These are phyloP conservation scores for Unio pictorum DNA, from an alignment of 2,888 invertebrate species.

Conservation along the genomic window DNA sequence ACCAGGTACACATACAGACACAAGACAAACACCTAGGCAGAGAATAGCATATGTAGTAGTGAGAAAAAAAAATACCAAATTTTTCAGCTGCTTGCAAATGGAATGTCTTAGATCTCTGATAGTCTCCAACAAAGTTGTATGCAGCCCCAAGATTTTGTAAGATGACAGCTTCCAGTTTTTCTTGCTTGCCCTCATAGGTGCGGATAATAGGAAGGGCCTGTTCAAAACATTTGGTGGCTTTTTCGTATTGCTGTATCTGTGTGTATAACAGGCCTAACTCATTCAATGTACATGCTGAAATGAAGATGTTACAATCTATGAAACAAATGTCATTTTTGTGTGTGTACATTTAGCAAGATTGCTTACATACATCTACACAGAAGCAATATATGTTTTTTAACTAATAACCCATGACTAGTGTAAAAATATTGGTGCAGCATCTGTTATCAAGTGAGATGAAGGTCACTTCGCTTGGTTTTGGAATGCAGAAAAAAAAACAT, in stretches of 20 bases:
- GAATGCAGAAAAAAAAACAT: too few relatives aligned
- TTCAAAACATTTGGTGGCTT: conserved; percentile 58
- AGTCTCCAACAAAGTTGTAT: conserved; percentile 58
- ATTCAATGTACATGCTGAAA: conserved; percentile 59
- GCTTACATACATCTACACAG: neutral
- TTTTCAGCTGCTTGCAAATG: conserved; percentile 52
- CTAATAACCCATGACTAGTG: neutral
- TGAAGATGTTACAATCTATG: neutral
- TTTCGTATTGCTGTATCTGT: conserved; percentile 50
- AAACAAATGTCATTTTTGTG: neutral
- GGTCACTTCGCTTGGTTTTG: too few relatives aligned
- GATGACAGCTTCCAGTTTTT: conserved; percentile 52
- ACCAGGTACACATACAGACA: too few relatives aligned
- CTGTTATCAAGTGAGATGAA: too few relatives aligned
- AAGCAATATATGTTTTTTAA: neutral
- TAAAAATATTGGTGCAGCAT: too few relatives aligned
- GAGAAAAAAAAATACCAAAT: conserved; percentile 33
- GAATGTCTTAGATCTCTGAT: conserved; percentile 48
- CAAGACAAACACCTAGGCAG: too few relatives aligned
- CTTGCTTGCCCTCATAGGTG: conserved; percentile 17
- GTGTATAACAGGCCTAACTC: conserved; percentile 62
- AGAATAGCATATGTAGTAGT: too few relatives aligned
- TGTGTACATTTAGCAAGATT: neutral
- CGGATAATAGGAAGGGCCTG: conserved; percentile 47
- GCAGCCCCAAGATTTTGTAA: conserved; percentile 65